Base-by-base conservation (phyloP, 1,140 invertebrate genomes). In the Chironomus striatipennis region DNA sequence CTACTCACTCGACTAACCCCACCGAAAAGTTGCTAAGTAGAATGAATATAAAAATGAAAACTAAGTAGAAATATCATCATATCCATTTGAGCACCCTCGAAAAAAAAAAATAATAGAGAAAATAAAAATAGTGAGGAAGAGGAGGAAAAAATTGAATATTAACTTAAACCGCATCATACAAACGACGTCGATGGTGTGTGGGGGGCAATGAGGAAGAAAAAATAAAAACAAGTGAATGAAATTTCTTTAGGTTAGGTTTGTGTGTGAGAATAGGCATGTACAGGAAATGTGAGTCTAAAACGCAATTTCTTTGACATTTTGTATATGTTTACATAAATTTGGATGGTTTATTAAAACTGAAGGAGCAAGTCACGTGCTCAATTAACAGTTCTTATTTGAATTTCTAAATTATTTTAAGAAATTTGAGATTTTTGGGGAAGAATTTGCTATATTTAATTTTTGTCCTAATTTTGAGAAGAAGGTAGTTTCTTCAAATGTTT, bases 61-160 rank as follows among this genome's bases (percentile, higher is more conserved):
- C 47, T 57, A 57, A 57, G 47, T 57, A 57, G 47, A 57, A 57
- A 57, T 57, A 57, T 57, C 47, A 57, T 57, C 47, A n/a, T 57
- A 57, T 57, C 47, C 47, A 57, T 57, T 57, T 57, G 47, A 57
- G 47, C 9, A 57, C 47, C 47, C 47, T 57, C 47, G 47, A 57
- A 47, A 34, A 34, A 2, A 34, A 5, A 34, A 34, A 34, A 34
- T 34, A 34, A 34, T 3, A 47, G 15, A 34, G 24, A 34, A 34
- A 34, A 34, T 34, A 34, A 34, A 47, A 47, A 57, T 57, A 57
- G 47, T 57, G 12, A n/a, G 47, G 24, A 34, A 34, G 24, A 34
- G 47, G 47, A 57, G 12, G n/a, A 57, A 57, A 47, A 57, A 57
- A 57, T 57, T 57, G 47, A 57, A 57, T 57, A 57, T 57, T 57